A percentile compares a stretch with the other conserved stretches of the same genome.
phyloP scores from a whole-genome alignment of 2,888 invertebrate species.

The Protophormia terraenovae region DNA sequence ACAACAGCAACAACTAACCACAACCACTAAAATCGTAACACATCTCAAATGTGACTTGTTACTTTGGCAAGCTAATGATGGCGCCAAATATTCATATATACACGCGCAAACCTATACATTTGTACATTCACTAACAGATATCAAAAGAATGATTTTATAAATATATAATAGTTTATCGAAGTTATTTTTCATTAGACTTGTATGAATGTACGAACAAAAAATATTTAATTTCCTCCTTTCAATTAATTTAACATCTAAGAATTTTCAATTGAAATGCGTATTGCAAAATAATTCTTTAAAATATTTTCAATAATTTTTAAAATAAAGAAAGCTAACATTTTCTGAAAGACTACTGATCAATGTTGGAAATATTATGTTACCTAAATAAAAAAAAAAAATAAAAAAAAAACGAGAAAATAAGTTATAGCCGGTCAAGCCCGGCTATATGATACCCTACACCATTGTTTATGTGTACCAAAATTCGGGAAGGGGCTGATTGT shows the following conservation, averaged over 20 bases:
- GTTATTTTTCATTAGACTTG: neutral
- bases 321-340: no score
- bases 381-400: no score
- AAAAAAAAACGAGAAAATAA: no score
- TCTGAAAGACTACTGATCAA: no score
- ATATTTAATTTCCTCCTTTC: neutral
- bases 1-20: neutral
- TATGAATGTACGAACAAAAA: neutral
- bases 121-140: neutral
- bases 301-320: no score
- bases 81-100: constrained; percentile 52
- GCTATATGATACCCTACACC: no score
- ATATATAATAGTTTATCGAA: neutral
- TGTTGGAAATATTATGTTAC: no score
- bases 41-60: constrained; percentile 16
- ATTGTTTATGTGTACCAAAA: no score
- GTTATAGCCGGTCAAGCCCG: no score
- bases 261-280: no score
- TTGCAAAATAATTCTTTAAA: no score
- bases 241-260: neutral
- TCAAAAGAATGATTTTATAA: neutral
- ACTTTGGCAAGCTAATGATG: constrained; percentile 54
- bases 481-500: no score
- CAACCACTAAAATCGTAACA: constrained; percentile 25
- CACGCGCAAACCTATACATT: neutral